Conservation (phyloP, 2,797 vertebrate genomes). For the Tragelaphus oryx region DNA sequence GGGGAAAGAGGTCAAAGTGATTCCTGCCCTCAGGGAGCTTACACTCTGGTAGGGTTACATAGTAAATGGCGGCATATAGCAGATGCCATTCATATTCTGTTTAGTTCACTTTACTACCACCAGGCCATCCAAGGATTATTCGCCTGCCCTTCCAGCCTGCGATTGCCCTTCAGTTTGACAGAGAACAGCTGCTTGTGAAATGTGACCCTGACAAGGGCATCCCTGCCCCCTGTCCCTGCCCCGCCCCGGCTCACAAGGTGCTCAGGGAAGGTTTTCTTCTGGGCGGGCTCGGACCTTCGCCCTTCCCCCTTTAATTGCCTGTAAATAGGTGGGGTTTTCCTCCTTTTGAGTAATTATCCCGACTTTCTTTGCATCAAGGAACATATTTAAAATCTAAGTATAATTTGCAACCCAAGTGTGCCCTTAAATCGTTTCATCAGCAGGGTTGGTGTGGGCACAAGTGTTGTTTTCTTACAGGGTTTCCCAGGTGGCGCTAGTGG, state of each 20-base stretch:
- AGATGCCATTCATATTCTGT: not conserved
- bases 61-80: rapidly evolving
- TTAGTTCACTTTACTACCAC: not conserved
- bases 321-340: not conserved
- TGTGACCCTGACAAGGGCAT: not conserved
- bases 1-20: not conserved
- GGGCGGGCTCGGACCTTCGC: not conserved
- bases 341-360: not conserved
- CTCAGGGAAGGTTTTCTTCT: not conserved
- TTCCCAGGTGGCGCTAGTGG: not conserved
- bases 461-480: not conserved
- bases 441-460: not conserved
- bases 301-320: not conserved
- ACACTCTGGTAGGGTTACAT: not conserved
- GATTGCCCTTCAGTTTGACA: conserved; percentile 8
- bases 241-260: not conserved
- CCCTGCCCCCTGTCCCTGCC: not conserved
- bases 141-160: not conserved
- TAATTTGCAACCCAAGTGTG: not conserved
- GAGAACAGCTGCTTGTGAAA: conserved; percentile 31
- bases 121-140: not conserved
- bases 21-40: not conserved
- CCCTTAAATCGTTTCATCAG: not conserved
- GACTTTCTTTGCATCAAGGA: not conserved
- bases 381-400: not conserved